Conservation (phyloP, 1,140 invertebrate species). For the Argopecten irradians region DNA sequence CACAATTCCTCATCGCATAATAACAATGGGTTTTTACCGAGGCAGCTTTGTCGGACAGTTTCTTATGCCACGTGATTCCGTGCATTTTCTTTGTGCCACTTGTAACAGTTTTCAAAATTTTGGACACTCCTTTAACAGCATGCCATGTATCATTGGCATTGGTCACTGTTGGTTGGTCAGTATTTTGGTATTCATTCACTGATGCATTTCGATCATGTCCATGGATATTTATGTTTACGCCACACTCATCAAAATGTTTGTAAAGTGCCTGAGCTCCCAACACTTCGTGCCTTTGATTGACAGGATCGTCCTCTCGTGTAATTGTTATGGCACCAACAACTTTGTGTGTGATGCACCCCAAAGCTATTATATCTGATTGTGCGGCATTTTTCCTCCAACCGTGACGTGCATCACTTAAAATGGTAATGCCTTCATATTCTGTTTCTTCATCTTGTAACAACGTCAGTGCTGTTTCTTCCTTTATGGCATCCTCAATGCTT, state of each 20-base stretch:
- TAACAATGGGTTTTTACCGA: too few relatives aligned
- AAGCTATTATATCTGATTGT: conserved; percentile 1
- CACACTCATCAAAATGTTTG: conserved; percentile 28
- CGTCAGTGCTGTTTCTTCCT: not conserved
- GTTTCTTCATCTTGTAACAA: not conserved
- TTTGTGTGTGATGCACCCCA: not conserved
- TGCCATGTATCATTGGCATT: conserved; percentile 39
- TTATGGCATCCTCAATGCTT: too few relatives aligned
- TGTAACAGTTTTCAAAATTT: not conserved
- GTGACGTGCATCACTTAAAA: conserved; percentile 28
- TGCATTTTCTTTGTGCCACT: not conserved
- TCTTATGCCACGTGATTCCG: too few relatives aligned
- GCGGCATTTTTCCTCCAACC: conserved; percentile 30
- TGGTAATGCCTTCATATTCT: conserved; percentile 10
- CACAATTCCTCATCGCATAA: conserved; percentile 35
- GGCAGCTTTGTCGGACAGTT: too few relatives aligned
- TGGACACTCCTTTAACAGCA: conserved; percentile 26
- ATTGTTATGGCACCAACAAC: conserved; percentile 14
- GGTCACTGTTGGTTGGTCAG: not conserved
- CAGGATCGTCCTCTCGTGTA: conserved; percentile 27
- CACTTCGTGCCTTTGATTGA: conserved; percentile 21
- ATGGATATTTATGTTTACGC: conserved; percentile 27
- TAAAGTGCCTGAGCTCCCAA: conserved; percentile 24
- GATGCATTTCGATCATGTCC: conserved; percentile 26
- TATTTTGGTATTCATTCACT: conserved; percentile 4